These are phyloP conservation scores for Mus spretus DNA, from an alignment of 2,797 vertebrate genomes.

Conservation along the genomic window DNA sequence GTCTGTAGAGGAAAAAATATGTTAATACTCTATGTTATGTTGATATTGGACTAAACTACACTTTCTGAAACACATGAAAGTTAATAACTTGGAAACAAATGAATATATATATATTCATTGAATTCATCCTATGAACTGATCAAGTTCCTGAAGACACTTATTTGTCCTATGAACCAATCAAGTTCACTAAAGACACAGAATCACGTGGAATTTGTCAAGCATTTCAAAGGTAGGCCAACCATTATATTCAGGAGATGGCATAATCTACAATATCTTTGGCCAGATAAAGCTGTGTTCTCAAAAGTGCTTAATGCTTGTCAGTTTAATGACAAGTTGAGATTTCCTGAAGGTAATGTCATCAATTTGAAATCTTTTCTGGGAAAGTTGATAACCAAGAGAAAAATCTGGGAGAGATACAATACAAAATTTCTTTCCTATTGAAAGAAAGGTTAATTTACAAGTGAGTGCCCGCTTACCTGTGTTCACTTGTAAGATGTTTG, in stretches of 20 bases:
- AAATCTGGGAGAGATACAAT: neutral
- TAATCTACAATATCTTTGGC: constrained; percentile 31
- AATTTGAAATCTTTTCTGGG: constrained; percentile 42
- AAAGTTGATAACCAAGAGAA: constrained; percentile 48
- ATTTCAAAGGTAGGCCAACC: constrained; percentile 49
- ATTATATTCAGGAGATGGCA: constrained; percentile 29
- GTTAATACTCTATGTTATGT: neutral
- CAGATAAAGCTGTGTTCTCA: constrained; percentile 32
- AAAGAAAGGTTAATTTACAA: constrained; percentile 41
- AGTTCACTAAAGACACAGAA: neutral
- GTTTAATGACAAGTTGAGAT: constrained; percentile 57
- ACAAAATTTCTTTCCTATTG: neutral
- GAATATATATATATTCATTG: neutral
- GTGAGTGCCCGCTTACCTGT: neutral
- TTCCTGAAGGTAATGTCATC: neutral
- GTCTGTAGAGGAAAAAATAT: neutral
- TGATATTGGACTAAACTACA: neutral
- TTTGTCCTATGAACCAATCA: constrained; percentile 12
- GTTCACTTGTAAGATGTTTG: neutral
- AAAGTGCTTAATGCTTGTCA: neutral
- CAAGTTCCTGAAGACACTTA: neutral
- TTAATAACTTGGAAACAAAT: neutral
- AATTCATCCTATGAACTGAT: constrained; percentile 1
- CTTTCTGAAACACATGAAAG: constrained; percentile 51
- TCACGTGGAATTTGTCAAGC: neutral